Conservation (phyloP, 92 coral and sea anemone genomes). For the Actinernus sp. region DNA sequence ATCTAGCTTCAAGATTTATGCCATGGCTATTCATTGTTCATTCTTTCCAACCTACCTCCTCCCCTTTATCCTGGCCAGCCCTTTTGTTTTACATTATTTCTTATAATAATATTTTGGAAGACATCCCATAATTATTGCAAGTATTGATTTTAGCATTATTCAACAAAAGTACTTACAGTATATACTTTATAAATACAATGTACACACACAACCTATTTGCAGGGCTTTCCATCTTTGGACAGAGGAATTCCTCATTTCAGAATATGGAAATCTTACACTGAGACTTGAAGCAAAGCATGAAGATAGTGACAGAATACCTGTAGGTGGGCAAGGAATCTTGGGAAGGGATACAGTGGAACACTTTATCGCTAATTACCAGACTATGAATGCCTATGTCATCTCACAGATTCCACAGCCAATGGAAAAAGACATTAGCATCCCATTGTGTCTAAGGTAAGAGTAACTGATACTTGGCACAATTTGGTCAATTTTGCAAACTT, state of each 20-base stretch:
- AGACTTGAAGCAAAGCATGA: slow-evolving; percentile 86
- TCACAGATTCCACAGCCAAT: slow-evolving; percentile 95
- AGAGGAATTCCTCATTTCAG: slow-evolving; percentile 79
- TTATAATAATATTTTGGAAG: background rate
- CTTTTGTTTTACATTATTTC: too few relatives aligned
- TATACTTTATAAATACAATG: background rate
- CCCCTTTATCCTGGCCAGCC: too few relatives aligned
- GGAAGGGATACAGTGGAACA: slow-evolving; percentile 87
- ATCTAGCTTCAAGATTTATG: too few relatives aligned
- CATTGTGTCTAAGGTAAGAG: slow-evolving; percentile 85
- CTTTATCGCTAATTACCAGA: slow-evolving; percentile 85
- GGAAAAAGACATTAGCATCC: slow-evolving; percentile 91
- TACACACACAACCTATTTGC: background rate
- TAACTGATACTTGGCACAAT: too few relatives aligned
- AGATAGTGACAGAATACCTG: slow-evolving; percentile 62
- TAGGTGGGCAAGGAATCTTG: slow-evolving; percentile 74
- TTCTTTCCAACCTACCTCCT: too few relatives aligned
- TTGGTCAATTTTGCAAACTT: too few relatives aligned
- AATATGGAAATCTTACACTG: slow-evolving; percentile 84
- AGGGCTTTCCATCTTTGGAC: slow-evolving; percentile 94
- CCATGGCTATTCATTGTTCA: too few relatives aligned
- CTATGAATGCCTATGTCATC: slow-evolving; percentile 89
- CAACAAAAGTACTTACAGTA: background rate
- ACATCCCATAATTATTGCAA: background rate
- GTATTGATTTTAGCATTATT: too few relatives aligned